Conservation (phyloP, 2,797 vertebrate genomes). For the Lutjanus campechanus region DNA sequence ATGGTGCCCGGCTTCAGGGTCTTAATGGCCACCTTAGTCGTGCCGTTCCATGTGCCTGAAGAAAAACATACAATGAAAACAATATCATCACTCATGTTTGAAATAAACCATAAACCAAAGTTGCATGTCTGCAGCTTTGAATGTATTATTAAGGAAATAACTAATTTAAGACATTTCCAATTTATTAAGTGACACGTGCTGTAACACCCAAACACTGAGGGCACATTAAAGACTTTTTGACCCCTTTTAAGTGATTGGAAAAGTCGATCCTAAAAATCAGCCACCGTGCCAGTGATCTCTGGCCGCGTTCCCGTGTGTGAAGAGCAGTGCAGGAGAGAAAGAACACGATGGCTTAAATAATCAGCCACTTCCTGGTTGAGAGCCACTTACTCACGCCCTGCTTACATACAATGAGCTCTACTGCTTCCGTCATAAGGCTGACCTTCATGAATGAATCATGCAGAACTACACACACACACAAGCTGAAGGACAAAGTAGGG, state of each 20-base stretch:
- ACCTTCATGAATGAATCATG: constrained; percentile 70
- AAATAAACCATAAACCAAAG: not conserved
- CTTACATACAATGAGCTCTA: constrained; percentile 71
- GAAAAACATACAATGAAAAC: constrained; percentile 1
- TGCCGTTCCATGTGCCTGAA: constrained; percentile 97
- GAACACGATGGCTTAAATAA: constrained; percentile 62
- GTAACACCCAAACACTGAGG: not conserved
- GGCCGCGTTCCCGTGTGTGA: constrained; percentile 29
- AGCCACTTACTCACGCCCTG: constrained; percentile 80
- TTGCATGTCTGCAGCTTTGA: not conserved
- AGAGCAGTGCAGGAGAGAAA: constrained; percentile 27
- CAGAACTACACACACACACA: constrained; percentile 46
- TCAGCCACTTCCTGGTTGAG: constrained; percentile 76
- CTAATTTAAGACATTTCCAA: not conserved
- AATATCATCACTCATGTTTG: not conserved
- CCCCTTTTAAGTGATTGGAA: constrained; percentile 19
- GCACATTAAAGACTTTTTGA: constrained; percentile 2
- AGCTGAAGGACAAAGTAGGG: constrained; percentile 57
- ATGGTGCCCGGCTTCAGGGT: constrained; percentile 97
- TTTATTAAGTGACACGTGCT: not conserved
- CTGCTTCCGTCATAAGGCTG: constrained; percentile 61
- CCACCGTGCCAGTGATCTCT: constrained; percentile 10
- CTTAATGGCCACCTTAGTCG: constrained; percentile 98
- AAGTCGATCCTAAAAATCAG: constrained; percentile 25
- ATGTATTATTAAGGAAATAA: not conserved